Base-by-base conservation (phyloP, 2,113 vertebrate species). In the Nansenia antarctica region DNA sequence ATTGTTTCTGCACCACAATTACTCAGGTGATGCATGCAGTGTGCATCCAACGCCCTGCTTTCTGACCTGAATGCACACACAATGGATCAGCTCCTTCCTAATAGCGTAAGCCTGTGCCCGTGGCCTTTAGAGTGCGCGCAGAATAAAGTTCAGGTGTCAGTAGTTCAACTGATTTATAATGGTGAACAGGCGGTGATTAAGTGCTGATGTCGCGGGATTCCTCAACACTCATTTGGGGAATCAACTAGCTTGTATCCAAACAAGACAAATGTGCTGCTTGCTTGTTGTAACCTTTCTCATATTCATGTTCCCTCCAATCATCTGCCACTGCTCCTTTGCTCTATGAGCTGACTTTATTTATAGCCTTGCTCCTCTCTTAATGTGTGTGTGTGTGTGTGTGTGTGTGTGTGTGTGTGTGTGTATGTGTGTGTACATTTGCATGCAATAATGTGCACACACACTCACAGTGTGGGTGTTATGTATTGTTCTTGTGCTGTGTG, bases 121-220 rank as follows among this genome's bases (percentile, higher is more conserved):
- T 91, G 89, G 86, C 92, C 90, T 92, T 93, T 91, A 88, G 82
- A 84, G 70, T 59, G 65, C 62, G 82, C 77, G 42, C 69, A 24
- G 80, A 80, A 85, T 90, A 91, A 93, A 92, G 91, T 93, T 93
- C 90, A 92, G 85, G 86, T 92, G 90, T 91, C 90, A 84, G 85
- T 74, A 85, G 90, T 90, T 91, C 88, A 92, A 92, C 87, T 92
- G 90, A 92, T 93, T 93, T 91, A 93, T 93, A 92, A 92, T 90
- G 82, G 87, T 61, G 85, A 88, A 42, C 76, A 61, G 69, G 80
- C 68, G 32, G 74, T 91, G 89, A 92, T 91, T 78, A 91, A 93
- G 88, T 84, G 82, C 78, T 77, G 84, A 85, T 85, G 89, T 86
- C 86, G 64, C 31, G 45, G 72, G 79, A 85, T 87, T 88, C 82